Conservation (phyloP, 1,140 invertebrate genomes). For the Drosophila ercepeae region DNA sequence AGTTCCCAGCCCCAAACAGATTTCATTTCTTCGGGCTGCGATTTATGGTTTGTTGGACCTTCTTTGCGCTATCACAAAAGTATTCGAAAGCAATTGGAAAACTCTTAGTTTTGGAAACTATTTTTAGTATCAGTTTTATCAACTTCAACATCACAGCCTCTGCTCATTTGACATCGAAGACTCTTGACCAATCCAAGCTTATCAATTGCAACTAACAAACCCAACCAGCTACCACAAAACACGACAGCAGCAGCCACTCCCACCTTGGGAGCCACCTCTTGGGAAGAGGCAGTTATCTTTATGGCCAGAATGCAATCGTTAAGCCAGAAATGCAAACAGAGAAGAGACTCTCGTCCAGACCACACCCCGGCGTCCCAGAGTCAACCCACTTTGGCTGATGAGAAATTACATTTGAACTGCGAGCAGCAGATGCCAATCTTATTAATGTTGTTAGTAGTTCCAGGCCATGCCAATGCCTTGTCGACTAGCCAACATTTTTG, state of each 20-base stretch:
- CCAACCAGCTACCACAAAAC: constrained; percentile 55
- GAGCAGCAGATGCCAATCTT: constrained; percentile 81
- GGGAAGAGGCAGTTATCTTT: constrained; percentile 57
- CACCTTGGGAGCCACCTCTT: constrained; percentile 36
- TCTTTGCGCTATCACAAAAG: constrained; percentile 26
- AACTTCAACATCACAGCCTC: not conserved
- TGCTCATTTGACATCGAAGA: not conserved
- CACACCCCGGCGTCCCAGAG: constrained; percentile 56
- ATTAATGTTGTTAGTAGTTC: constrained; percentile 77
- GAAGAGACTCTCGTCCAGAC: constrained; percentile 40
- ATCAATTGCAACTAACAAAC: constrained; percentile 58
- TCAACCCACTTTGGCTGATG: constrained; percentile 77
- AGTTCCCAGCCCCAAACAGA: constrained; percentile 12
- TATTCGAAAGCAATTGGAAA: constrained; percentile 28
- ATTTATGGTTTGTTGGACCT: constrained; percentile 39
- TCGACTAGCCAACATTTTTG: constrained; percentile 82
- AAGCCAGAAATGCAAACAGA: constrained; percentile 17
- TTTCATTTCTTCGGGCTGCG: constrained; percentile 32
- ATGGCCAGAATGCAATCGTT: constrained; percentile 62
- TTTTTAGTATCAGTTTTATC: not conserved
- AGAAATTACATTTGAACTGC: constrained; percentile 81
- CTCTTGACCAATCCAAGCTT: constrained; percentile 26
- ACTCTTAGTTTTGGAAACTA: not conserved
- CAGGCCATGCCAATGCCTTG: constrained; percentile 69
- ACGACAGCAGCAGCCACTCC: constrained; percentile 22